Percentiles rank a stretch among this genome's conserved stretches.
These are phyloP conservation scores for Shargacucullia verbasci DNA, from an alignment of 2,888 invertebrate species.

Conservation along the genomic window DNA sequence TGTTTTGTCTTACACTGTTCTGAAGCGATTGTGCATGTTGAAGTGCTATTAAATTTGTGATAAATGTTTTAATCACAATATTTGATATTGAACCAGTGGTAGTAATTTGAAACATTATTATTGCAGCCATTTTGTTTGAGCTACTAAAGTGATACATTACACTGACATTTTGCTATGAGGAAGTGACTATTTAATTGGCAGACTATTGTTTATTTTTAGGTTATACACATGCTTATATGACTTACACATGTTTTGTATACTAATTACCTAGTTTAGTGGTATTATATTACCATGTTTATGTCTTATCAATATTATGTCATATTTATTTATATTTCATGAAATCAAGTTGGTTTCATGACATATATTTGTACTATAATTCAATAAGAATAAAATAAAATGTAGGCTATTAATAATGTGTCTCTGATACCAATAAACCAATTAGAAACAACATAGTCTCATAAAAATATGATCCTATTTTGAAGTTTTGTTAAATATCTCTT, in stretches of 20 bases:
- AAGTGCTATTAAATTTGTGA: slow-evolving; percentile 27
- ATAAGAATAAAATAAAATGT: too few species aligned
- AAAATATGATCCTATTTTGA: too few species aligned
- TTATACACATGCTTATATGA: slow-evolving; percentile 49
- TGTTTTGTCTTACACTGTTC: slow-evolving; percentile 24
- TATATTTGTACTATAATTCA: too few species aligned
- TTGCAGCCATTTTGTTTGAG: neutral
- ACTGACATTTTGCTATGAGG: slow-evolving; percentile 9
- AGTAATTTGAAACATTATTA: slow-evolving; percentile 1
- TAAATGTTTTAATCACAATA: slow-evolving; percentile 1
- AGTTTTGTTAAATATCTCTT: too few species aligned
- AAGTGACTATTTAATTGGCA: slow-evolving; percentile 23
- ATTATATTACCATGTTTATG: too few species aligned
- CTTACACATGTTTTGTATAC: neutral
- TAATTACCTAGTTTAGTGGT: neutral
- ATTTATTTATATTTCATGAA: too few species aligned
- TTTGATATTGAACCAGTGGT: slow-evolving; percentile 3
- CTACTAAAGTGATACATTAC: neutral
- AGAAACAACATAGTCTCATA: too few species aligned
- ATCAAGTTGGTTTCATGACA: too few species aligned
- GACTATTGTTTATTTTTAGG: slow-evolving; percentile 29
- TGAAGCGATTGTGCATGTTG: slow-evolving; percentile 37
- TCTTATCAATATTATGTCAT: too few species aligned
- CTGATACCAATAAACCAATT: too few species aligned
- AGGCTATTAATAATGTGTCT: too few species aligned